Evolutionary conservation across 64 coral and sea anemone genomes (phyloP), one percentile per base, ranked within the genome.

Genomic region (Orbicella faveolata): DNA sequence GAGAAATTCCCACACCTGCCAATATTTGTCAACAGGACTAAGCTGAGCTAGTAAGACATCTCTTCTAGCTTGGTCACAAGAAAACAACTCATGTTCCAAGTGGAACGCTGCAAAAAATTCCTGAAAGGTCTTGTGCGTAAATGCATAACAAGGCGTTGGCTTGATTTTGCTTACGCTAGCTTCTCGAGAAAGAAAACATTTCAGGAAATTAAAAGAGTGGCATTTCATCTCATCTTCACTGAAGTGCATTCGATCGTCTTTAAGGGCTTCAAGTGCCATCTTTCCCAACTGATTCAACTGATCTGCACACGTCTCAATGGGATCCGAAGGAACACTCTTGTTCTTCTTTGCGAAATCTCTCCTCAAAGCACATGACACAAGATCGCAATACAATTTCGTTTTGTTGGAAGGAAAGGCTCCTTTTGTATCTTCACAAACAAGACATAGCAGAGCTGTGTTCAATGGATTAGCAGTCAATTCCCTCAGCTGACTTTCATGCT

Each of bases 81-180:
- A 5, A 9, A 69, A 9, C 66, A 69, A 1, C 20, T 69, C 66
- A n/a, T 69, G 66, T 18, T 18, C 67, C 69, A 87, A 54, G 30
- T 74, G 25, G 6, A 87, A 87, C n/a, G 84, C 84, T 6, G 67
- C 67, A 11, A 87, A 87, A 74, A 74, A 87, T 18, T 87, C 84
- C 66, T 88, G 73, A 35, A 88, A 88, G 11, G 86, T 75, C 39
- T 88, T 88, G 70, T 88, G 85, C 0, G 69, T 75, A 57, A 88
- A 88, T 35, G 85, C 51, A 88, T 75, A 88, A 17, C 44, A 57
- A 57, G 54, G 4, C 9, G 54, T 57, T 57, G 66, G 66, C 2
- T 8, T 69, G 21, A 69, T n/a, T 69, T 69, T 69, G 25, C 66
- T 69, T 26, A 25, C 23, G 23, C 66, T 69, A 3, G 66, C 66